phyloP scores from a whole-genome alignment of 92 coral and sea anemone species.

The Phenganax marumi region DNA sequence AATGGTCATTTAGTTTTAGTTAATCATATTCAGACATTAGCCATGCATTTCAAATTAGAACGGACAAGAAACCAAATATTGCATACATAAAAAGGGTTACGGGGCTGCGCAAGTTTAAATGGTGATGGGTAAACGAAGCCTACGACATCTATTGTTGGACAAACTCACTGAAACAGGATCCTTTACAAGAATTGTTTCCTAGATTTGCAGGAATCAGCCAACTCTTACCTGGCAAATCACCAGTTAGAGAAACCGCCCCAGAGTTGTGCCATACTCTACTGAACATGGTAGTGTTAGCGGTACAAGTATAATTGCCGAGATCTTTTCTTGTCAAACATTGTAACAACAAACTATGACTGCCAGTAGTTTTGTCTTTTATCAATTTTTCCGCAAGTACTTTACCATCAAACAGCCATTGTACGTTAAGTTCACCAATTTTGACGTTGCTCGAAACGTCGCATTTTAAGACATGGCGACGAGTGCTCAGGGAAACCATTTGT shows the following conservation, averaged over 20 bases:
- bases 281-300: neutral
- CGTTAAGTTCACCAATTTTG: neutral
- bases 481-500: constrained; percentile 1
- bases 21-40: no score
- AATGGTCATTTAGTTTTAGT: no score
- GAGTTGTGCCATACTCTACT: neutral
- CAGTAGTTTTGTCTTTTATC: neutral
- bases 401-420: constrained; percentile 11
- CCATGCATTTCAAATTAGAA: no score
- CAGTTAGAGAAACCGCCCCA: neutral
- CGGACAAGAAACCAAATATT: no score
- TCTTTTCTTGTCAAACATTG: constrained; percentile 25
- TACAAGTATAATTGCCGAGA: constrained; percentile 25
- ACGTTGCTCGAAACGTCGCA: constrained; percentile 10
- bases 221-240: constrained; percentile 13
- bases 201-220: no score
- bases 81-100: no score
- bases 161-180: no score
- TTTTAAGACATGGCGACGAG: neutral
- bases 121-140: no score
- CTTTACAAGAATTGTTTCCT: no score
- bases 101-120: no score
- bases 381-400: neutral
- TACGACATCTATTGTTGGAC: no score
- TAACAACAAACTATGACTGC: neutral